Conservation (phyloP, 2,888 invertebrate species). For the Drosophila pullipes region DNA sequence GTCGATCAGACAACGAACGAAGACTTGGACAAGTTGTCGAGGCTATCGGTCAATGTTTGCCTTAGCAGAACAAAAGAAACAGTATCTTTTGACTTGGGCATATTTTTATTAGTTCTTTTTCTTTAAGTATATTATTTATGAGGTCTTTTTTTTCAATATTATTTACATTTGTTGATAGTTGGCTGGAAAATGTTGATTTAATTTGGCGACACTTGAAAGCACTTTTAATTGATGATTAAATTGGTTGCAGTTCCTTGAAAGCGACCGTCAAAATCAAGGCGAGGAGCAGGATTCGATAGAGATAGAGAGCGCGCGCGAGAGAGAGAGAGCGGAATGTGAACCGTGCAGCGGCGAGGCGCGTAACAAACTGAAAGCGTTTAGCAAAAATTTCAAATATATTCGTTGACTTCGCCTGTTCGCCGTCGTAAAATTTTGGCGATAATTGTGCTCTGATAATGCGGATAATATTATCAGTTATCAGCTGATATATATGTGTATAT, state of each 20-base stretch:
- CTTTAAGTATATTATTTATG: slow-evolving; percentile 15
- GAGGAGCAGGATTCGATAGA: slow-evolving; percentile 9
- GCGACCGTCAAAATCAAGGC: not conserved
- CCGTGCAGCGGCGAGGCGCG: slow-evolving; percentile 62
- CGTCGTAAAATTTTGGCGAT: slow-evolving; percentile 26
- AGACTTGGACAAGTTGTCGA: not conserved
- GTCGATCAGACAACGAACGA: slow-evolving; percentile 4
- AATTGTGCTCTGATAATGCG: slow-evolving; percentile 65
- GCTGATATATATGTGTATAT: slow-evolving; percentile 1
- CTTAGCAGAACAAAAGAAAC: slow-evolving; percentile 8
- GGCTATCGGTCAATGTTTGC: slow-evolving; percentile 9
- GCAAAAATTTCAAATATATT: slow-evolving; percentile 38
- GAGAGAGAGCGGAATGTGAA: slow-evolving; percentile 35
- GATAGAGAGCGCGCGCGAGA: not conserved
- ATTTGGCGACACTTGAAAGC: slow-evolving; percentile 38
- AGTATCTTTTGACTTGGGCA: not conserved
- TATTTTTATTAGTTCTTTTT: not conserved
- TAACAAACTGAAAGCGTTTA: slow-evolving; percentile 58
- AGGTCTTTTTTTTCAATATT: slow-evolving; percentile 14
- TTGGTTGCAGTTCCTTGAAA: slow-evolving; percentile 29
- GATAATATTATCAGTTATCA: slow-evolving; percentile 52
- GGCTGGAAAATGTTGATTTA: slow-evolving; percentile 21
- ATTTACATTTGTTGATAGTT: slow-evolving; percentile 52
- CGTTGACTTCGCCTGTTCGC: slow-evolving; percentile 8
- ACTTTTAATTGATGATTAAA: slow-evolving; percentile 33